Evolutionary conservation across 2,888 invertebrate species (phyloP), one percentile per base, ranked within the genome.

Genomic region (Acheta domesticus): DNA sequence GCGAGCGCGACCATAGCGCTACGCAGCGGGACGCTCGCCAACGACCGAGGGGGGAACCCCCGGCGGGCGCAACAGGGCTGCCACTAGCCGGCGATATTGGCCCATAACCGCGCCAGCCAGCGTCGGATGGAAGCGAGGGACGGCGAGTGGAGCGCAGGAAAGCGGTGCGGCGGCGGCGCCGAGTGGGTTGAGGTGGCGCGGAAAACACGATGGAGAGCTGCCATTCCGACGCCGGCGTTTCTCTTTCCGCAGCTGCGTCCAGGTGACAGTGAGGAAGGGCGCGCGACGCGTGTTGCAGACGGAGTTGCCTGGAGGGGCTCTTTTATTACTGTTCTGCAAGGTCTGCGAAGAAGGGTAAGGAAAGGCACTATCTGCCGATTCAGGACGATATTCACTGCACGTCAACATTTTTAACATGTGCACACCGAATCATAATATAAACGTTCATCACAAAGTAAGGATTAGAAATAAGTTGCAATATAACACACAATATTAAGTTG

Each of bases 11-110:
- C 16, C 62, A 5, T 62, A 62, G 62, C 62, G 62, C 62, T 11
- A n/a, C 62, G n/a, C 62, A 62, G 62, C 62, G n/a, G 14, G 62
- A n/a, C 62, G 62, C 62, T 62, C 62, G 16, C 16, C 14, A 19
- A 62, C 62, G 62, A 62, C 62, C 62, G 62, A 12, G n/a, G n/a
- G 62, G 62, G 62, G n/a, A 62, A 14, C 16, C n/a, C 62, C 62
- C 62, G n/a, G 62, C 62, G 62, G n/a, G 62, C 62, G 62, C 62
- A 62, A 62, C 62, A 62, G 62, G 62, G n/a, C 16, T 62, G 62
- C 62, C 62, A 62, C 62, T 62, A 14, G 62, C 62, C 14, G 62
- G n/a, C 62, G 62, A 62, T 62, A 62, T 62, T 62, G 62, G 62
- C 62, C 62, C 62, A 62, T 62, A 62, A 62, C 62, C 62, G 62